Percentiles rank a stretch among this genome's conserved stretches.
These are phyloP conservation scores for Heliothis virescens DNA, from an alignment of 1,140 invertebrate genomes.

Conservation along the genomic window DNA sequence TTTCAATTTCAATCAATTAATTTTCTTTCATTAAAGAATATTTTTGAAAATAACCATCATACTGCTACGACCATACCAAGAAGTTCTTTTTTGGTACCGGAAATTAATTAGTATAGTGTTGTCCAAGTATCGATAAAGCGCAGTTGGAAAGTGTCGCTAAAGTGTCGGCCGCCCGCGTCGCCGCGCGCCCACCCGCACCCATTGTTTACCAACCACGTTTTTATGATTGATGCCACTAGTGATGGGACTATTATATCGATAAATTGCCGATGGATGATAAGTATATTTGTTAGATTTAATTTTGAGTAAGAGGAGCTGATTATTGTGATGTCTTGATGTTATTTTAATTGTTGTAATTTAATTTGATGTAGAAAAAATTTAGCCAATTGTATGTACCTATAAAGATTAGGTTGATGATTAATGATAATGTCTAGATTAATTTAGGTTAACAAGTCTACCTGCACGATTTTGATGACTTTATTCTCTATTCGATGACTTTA, in stretches of 20 bases:
- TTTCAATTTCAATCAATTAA: no score
- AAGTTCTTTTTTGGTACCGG: slow-evolving; percentile 17
- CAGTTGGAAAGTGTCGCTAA: slow-evolving; percentile 55
- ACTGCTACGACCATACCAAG: neutral
- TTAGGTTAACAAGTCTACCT: no score
- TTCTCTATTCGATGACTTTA: no score
- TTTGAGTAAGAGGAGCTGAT: neutral
- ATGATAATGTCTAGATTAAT: no score
- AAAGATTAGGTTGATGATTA: no score
- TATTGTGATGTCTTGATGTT: slow-evolving; percentile 5
- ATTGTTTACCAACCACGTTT: slow-evolving; percentile 73
- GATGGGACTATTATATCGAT: slow-evolving; percentile 54
- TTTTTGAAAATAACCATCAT: no score
- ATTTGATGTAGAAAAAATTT: neutral
- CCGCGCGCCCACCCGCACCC: slow-evolving; percentile 65
- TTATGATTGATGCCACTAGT: slow-evolving; percentile 77
- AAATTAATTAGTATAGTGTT: slow-evolving; percentile 36
- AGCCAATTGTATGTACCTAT: no score
- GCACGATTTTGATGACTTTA: no score
- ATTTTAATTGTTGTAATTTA: neutral
- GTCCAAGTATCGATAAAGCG: slow-evolving; percentile 38
- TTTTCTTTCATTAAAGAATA: no score
- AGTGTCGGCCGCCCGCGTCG: slow-evolving; percentile 73
- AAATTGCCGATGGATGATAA: slow-evolving; percentile 53
- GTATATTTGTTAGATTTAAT: neutral